Evolutionary conservation across 2,888 invertebrate species (phyloP), one percentile per base, ranked within the genome.

Genomic region (Heliconius ismenius): DNA sequence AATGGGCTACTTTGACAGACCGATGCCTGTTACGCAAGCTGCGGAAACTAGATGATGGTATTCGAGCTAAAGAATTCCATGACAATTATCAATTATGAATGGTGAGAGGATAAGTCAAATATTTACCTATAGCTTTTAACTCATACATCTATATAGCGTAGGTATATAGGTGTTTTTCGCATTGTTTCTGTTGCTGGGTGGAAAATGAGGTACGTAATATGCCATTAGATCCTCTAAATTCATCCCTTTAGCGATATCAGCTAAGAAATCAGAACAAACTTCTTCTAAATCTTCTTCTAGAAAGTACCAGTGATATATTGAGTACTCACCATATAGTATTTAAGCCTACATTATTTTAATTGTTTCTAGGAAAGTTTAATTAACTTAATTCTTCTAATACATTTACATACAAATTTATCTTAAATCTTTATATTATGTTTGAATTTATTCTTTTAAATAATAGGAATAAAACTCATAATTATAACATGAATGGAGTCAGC

Each of bases 1-100:
- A 77, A 82, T 77, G 83, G 82, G 81, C 83, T 84, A 84, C 80
- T 85, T 86, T 86, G 87, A 87, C 87, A 83, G 81, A 81, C 79
- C 77, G 76, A 79, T 75, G 79, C 78, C 79, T 74, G 77, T 81
- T 81, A 77, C 76, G 79, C 79, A 81, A 80, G 73, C 73, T 73
- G 63, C 70, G 78, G 79, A 78, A 77, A 80, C 58, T 76, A 74
- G 75, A 64, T 49, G 74, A 74, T 73, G 58, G 62, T 70, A 60
- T 77, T 73, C 32, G 15, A 73, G 68, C 26, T 58, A 67, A 74
- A 21, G 65, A 74, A 63, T 49, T 65, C 13, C 21, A 2, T 62
- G 28, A 39, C 15, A 62, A 68, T 32, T 69, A 32, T 28, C 43
- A 43, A 26, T 39, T 73, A 13, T 43, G 62, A 24, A 60, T 73